Evolutionary conservation across 2,113 vertebrate genomes (phyloP).

Genomic region (Alosa alosa): DNA sequence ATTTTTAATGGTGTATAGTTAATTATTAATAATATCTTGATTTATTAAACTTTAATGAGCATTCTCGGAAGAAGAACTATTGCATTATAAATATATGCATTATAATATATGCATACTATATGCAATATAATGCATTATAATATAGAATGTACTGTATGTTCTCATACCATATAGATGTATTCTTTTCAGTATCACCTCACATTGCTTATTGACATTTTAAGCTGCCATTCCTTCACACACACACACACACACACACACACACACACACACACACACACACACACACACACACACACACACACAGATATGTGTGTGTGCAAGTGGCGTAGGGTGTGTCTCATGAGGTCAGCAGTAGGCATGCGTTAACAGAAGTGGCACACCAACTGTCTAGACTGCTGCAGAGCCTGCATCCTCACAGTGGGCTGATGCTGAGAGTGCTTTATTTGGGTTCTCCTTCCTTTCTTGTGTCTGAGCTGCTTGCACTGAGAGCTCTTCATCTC

Average conservation of each 20-base stretch:
- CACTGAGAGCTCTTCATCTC: neutral
- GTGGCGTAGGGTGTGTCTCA: neutral
- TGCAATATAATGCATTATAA: neutral
- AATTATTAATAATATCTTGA: neutral
- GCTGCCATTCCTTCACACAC: too few relatives aligned
- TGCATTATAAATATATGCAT: neutral
- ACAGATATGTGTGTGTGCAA: neutral
- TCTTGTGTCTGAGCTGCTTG: neutral
- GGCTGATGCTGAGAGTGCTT: neutral
- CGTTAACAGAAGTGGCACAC: neutral
- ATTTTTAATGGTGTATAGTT: neutral
- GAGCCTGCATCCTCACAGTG: neutral
- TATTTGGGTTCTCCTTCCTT: neutral
- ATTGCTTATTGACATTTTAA: neutral
- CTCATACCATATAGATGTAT: neutral
- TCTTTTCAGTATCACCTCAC: neutral
- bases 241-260: neutral
- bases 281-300: neutral
- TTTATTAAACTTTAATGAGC: neutral
- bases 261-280: neutral
- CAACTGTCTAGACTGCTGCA: neutral
- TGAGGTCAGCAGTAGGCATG: neutral
- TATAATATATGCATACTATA: neutral
- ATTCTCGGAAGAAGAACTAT: neutral
- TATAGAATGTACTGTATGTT: neutral